Evolutionary conservation across 2,888 invertebrate species (phyloP).

Genomic region (Acheta domesticus): DNA sequence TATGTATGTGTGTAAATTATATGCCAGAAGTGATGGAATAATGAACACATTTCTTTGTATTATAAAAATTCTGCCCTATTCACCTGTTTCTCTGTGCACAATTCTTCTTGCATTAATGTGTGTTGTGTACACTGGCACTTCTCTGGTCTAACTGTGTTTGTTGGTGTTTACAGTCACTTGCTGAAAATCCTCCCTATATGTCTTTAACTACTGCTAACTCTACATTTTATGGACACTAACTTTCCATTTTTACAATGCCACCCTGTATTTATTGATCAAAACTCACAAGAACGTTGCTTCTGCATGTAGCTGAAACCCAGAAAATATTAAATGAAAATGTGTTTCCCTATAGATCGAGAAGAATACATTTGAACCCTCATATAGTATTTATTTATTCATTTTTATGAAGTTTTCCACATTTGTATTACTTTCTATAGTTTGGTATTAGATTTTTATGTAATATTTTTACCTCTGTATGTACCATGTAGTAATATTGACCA

Average conservation of each 20-base stretch:
- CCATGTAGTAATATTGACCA: no score
- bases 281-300: neutral
- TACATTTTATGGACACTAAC: constrained; percentile 19
- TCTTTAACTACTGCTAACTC: neutral
- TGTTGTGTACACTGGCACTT: constrained; percentile 8
- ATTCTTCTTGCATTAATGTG: neutral
- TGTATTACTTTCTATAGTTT: no score
- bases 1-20: neutral
- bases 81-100: constrained; percentile 12
- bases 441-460: no score
- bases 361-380: no score
- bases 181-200: constrained; percentile 30
- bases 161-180: constrained; percentile 29
- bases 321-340: neutral
- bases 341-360: no score
- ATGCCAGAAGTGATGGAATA: neutral
- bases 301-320: neutral
- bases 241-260: neutral
- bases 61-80: neutral
- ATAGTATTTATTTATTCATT: no score
- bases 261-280: neutral
- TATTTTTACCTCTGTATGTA: no score
- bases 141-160: constrained; percentile 10
- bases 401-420: no score
- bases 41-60: neutral